Percentiles rank a stretch among this genome's conserved stretches.
Evolutionary conservation across 2,113 vertebrate genomes (phyloP).

Genomic region (Addax nasomaculatus): DNA sequence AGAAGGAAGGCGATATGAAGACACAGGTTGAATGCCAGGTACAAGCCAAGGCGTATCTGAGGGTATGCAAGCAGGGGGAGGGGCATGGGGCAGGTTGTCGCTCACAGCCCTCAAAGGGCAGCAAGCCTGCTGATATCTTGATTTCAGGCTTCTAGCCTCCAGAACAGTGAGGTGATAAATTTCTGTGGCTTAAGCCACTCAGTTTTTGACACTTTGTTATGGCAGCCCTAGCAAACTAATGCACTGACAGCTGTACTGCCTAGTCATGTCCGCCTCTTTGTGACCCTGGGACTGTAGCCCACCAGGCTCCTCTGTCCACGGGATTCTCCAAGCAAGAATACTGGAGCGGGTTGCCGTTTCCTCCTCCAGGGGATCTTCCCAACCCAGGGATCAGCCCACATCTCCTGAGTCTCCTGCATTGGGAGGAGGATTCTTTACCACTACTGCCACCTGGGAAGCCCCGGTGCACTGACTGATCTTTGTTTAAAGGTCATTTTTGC

Average conservation of each 20-base stretch:
- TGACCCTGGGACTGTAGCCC: background rate
- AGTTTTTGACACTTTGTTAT: background rate
- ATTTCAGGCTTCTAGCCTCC: background rate
- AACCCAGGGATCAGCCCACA: background rate
- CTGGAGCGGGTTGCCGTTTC: background rate
- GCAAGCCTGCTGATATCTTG: background rate
- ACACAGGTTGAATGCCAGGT: background rate
- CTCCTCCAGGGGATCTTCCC: background rate
- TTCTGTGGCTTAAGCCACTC: background rate
- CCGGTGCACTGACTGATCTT: background rate
- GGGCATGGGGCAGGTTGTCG: background rate
- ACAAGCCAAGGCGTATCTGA: background rate
- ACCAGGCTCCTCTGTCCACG: background rate
- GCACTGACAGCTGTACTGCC: background rate
- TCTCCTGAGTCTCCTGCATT: background rate
- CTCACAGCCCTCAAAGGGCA: background rate
- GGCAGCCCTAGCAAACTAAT: background rate
- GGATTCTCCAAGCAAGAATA: background rate
- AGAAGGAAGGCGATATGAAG: background rate
- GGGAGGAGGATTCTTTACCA: background rate
- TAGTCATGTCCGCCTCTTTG: accelerated
- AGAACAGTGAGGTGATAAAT: background rate
- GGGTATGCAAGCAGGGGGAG: too few species aligned
- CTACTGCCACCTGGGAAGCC: background rate
- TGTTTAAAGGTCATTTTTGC: background rate